Evolutionary conservation across 2,113 vertebrate genomes (phyloP), one percentile per base, ranked within the genome.

Genomic region (Hippolais icterina): DNA sequence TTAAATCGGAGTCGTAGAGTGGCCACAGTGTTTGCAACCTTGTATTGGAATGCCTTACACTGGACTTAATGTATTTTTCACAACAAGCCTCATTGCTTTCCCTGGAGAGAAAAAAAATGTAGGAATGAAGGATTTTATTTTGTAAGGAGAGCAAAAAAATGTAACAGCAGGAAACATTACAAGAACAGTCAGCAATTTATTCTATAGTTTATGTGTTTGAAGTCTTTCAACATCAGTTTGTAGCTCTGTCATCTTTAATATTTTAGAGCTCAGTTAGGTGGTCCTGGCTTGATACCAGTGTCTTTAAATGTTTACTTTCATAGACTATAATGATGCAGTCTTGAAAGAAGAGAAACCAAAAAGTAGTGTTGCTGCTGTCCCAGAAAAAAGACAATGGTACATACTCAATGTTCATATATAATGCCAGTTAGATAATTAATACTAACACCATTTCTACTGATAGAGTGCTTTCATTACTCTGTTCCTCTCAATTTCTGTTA

Each of bases 241-340:
- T 54, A 83, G 33, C 20, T 93, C 68, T 80, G 29, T 65, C 59
- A 77, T 74, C 33, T 31, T 54, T 60, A 66, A 71, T 63, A 82
- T 87, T 88, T 91, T 63, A 83, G 86, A 88, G 39, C 21, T 93
- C 33, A 59, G 33, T 59, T 59, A 86, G 42, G 33, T 90, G 27
- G 11, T 76, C 4, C 66, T 88, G 71, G 41, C n/a, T 85, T 74
- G 24, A 56, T 46, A 83, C 7, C 35, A 57, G 17, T 46, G 41
- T 61, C 56, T 86, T 83, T 52, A 86, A 92, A 81, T 83, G 39
- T 41, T 95, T 90, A 29, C 42, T 93, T 90, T 87, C 79, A 88
- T 41, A 70, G 27, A 28, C 18, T 52, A 4, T 52, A 70, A 61
- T 46, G 20, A 54, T 37, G 27, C 7, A 27, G 15, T 65, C 42